Evolutionary conservation across 2,797 vertebrate genomes (phyloP), one percentile per base, ranked within the genome.

Genomic region (Etheostoma perlongum): DNA sequence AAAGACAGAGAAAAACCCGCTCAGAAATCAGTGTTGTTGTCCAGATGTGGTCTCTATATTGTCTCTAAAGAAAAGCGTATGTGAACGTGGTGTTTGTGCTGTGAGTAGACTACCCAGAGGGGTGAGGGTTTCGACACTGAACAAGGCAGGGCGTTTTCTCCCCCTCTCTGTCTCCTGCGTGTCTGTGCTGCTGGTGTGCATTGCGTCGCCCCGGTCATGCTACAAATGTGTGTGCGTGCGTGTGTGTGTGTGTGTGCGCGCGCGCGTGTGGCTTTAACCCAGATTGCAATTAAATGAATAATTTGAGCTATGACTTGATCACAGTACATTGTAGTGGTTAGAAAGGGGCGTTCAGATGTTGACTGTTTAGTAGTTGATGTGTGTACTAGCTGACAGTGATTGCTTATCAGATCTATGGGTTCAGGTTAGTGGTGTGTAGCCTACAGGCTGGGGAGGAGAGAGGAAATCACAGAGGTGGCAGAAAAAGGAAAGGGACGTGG

Each of bases 101-200:
- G 12, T 42, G 21, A 44, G 74, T 70, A 53, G 82, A 44, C 82
- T 76, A 67, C 60, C 70, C 67, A 68, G 36, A 79, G 78, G 79
- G 79, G 55, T 86, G 79, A 30, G 81, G 78, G 84, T 83, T 91
- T 86, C 81, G 84, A 91, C 90, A 88, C 83, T 78, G 88, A 91
- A 91, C 83, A 92, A 93, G 90, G 88, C 93, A 94, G 95, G 95
- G 95, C 95, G 95, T 96, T 96, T 96, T 96, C 94, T 94, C 83
- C 78, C 73, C 83, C 71, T 78, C 69, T 69, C 69, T 80, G 86
- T 86, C 89, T 93, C 81, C 89, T 84, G 86, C 85, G n/a, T 91
- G 85, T 91, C 85, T 91, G 76, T 62, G 76, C 78, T 89, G 88
- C 86, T 85, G 85, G 60, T 90, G 84, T 85, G 77, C 68, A 16